phyloP scores from a whole-genome alignment of 2,797 vertebrate genomes.

The Epinephelus coioides region DNA sequence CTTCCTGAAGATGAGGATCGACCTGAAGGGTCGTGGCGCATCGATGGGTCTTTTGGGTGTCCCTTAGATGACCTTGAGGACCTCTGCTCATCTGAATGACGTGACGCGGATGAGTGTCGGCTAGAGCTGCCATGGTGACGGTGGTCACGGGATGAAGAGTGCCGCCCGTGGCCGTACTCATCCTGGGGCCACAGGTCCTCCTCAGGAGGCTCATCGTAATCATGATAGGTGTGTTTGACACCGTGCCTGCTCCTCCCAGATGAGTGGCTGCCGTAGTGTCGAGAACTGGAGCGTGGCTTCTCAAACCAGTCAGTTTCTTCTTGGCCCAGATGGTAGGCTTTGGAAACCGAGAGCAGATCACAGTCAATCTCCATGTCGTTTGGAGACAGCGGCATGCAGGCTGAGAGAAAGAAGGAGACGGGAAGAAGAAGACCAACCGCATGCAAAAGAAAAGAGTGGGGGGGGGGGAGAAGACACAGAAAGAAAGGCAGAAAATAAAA shows the following conservation, averaged over 20 bases:
- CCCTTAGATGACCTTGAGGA: constrained; percentile 90
- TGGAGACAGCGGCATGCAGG: constrained; percentile 85
- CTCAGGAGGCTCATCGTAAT: constrained; percentile 96
- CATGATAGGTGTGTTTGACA: constrained; percentile 95
- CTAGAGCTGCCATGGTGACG: constrained; percentile 91
- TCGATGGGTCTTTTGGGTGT: constrained; percentile 89
- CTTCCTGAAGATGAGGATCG: constrained; percentile 89
- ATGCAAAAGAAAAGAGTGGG: constrained; percentile 78
- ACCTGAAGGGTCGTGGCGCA: constrained; percentile 90
- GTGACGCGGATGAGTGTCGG: constrained; percentile 89
- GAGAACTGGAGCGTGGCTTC: constrained; percentile 96
- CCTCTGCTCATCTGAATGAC: constrained; percentile 91
- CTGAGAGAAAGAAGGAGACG: constrained; percentile 84
- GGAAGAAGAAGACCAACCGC: constrained; percentile 73
- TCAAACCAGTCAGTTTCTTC: constrained; percentile 99
- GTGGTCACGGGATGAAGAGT: constrained; percentile 90
- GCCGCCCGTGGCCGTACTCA: constrained; percentile 89
- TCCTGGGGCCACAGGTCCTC: constrained; percentile 95
- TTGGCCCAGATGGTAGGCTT: constrained; percentile 99
- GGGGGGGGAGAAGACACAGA: constrained; percentile 73
- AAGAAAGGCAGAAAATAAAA: constrained; percentile 81
- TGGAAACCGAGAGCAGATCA: constrained; percentile 98
- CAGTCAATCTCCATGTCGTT: constrained; percentile 90
- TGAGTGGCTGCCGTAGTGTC: constrained; percentile 93
- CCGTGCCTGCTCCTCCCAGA: constrained; percentile 92